phyloP scores from a whole-genome alignment of 2,888 invertebrate species.

The Diarsia brunnea region DNA sequence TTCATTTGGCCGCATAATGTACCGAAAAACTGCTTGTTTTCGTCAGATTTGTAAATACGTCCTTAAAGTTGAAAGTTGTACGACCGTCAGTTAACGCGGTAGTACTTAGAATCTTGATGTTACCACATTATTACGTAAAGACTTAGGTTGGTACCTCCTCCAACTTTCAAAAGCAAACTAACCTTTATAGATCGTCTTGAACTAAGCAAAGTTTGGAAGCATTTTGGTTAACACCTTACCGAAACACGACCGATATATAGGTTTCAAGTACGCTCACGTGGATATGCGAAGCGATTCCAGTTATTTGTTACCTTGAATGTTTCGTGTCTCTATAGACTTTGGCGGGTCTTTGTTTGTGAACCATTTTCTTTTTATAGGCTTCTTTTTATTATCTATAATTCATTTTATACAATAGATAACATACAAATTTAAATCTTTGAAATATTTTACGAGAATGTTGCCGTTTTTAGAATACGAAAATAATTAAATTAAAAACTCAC shows the following conservation, averaged over 20 bases:
- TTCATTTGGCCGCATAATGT: too few relatives aligned
- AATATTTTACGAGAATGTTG: background rate
- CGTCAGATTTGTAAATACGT: too few relatives aligned
- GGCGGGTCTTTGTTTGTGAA: background rate
- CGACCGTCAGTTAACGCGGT: background rate
- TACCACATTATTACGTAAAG: background rate
- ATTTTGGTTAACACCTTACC: conserved; percentile 13
- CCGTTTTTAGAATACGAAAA: background rate
- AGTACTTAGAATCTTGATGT: background rate
- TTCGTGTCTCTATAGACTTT: conserved; percentile 2
- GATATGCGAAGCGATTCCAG: background rate
- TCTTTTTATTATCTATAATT: background rate
- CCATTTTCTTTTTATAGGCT: conserved; percentile 1
- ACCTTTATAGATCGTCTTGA: conserved; percentile 13
- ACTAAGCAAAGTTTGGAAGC: conserved; percentile 12
- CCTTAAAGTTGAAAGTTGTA: background rate
- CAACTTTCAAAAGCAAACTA: conserved; percentile 12
- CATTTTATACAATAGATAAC: background rate
- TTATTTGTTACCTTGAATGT: background rate
- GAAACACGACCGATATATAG: background rate
- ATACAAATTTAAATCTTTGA: background rate
- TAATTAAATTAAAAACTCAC: background rate
- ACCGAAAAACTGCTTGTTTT: too few relatives aligned
- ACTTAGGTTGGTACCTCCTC: background rate
- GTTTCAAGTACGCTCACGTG: conserved; percentile 2